Percentiles rank a stretch among this genome's conserved stretches.
These are phyloP conservation scores for Tapirus terrestris DNA, from an alignment of 2,113 vertebrate species.

Conservation along the genomic window DNA sequence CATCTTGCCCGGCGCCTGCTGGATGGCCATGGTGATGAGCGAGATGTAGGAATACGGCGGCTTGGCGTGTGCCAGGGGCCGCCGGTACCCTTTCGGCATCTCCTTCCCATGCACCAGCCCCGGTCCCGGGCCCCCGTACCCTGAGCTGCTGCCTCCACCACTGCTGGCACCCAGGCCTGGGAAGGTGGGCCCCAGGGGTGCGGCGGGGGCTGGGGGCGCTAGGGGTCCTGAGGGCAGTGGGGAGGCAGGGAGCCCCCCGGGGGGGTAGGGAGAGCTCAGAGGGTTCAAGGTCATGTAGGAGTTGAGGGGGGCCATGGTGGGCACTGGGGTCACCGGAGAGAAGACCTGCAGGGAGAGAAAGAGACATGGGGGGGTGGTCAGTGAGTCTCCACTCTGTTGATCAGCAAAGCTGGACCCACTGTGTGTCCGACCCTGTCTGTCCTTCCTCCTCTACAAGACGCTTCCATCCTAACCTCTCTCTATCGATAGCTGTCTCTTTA, in stretches of 20 bases:
- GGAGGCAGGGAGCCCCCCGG: constrained; percentile 85
- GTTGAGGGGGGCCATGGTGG: constrained; percentile 91
- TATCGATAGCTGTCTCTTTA: background rate
- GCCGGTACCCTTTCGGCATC: constrained; percentile 90
- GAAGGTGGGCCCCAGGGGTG: constrained; percentile 85
- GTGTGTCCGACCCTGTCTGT: background rate
- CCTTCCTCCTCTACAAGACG: background rate
- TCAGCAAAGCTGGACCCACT: background rate
- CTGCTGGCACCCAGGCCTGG: constrained; percentile 59
- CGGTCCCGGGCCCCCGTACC: constrained; percentile 80
- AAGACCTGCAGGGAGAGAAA: constrained; percentile 88
- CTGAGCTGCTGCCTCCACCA: background rate
- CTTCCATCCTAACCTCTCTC: background rate
- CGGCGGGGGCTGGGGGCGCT: constrained; percentile 84
- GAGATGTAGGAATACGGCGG: constrained; percentile 96
- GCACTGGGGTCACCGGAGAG: constrained; percentile 89
- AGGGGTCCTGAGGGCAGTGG: constrained; percentile 87
- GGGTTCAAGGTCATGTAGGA: constrained; percentile 94
- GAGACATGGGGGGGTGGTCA: background rate
- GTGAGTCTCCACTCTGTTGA: background rate
- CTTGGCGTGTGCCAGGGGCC: constrained; percentile 94
- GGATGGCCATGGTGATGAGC: constrained; percentile 96
- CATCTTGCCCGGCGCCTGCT: constrained; percentile 95
- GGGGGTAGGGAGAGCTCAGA: constrained; percentile 86
- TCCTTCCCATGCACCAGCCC: constrained; percentile 89